Base-by-base conservation (phyloP, 2,888 invertebrate species). In the Spisula solida region DNA sequence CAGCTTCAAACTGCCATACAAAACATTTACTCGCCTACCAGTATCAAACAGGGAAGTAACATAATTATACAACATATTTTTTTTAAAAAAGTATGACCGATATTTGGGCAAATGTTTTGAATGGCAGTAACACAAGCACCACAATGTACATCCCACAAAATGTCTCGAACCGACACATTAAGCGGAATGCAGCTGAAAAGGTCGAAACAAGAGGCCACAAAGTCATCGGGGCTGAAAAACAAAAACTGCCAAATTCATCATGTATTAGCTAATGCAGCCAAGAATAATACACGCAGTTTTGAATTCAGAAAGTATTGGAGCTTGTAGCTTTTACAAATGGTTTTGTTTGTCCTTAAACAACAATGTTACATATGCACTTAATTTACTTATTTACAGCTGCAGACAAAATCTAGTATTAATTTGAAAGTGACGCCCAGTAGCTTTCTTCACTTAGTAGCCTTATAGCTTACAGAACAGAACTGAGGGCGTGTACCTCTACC, bases 111-210 rank as follows among this genome's bases (percentile, higher is more conserved):
- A 47, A 80, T 80, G 80, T 80, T 29, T 10, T 80, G 47, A 47
- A 51, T 80, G 80, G 47, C 51, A 81, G 51, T 16, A 14, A 55
- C 20, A 8, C 75, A 75, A 75, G 75, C 75, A 34, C 75, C 29
- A 75, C 70, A 51, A 29, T 25, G 29, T 29, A 56, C 81, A 75
- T 82, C 51, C 80, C 81, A 82, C 81, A 25, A 34, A 86, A 82
- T 86, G 70, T 86, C 81, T 86, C 66, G 25, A 31, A 51, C 20
- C 8, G 48, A 82, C 66, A 82, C 81, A 85, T 56, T 80, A 25
- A 34, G 55, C 75, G 78, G 85, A 79, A 85, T 85, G 85, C 18
- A 14, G 85, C 85, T 85, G 85, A 85, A 85, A 85, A 31, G 14
- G 10, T 78, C 31, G 31, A 85, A 41, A 34, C 79, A 51, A 31